Base-by-base conservation (phyloP, 1,140 invertebrate species). In the Neodiprion fabricii region DNA sequence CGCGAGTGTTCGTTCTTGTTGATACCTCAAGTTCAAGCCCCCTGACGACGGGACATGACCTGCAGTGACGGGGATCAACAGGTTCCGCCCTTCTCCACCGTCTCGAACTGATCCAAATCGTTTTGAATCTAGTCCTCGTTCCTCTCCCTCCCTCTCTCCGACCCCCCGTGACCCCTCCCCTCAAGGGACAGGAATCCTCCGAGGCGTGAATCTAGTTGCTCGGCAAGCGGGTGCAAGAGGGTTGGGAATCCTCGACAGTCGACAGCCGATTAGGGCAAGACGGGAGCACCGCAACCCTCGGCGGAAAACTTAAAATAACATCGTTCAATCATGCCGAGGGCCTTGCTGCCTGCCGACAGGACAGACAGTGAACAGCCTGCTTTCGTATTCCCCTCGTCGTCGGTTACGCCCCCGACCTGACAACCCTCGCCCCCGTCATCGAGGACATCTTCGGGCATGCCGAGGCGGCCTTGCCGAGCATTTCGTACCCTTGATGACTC, bases 281-380 rank as follows among this genome's bases (percentile, higher is more conserved):
- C 74, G 80, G 78, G 71, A 76, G 72, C 74, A 76, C 53, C 78
- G 77, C 74, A 73, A 80, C 85, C 87, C 85, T 86, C 81, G 70
- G 83, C 75, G 87, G 86, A 87, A 89, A 89, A 88, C 87, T 88
- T 87, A 86, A 88, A 89, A 88, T 87, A 89, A 87, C 85, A 88
- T 84, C 86, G 83, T 79, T 88, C 87, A 82, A 88, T 88, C 86
- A 88, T 87, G 78, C 81, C 77, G 75, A 82, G 80, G 53, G n/a
- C 53, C 53, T 61, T 4, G 53, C 11, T 12, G 53, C 28, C 53
- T 61, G 53, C 53, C 7, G 53, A 61, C 53, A 61, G 53, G n/a
- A 61, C 53, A 61, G 53, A 85, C 85, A 85, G 81, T 70, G 78
- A 77, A 80, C 81, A 83, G 75, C 79, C 83, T 83, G 79, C 79